Conservation (phyloP, 2,888 invertebrate genomes). For the Platynereis dumerilii region DNA sequence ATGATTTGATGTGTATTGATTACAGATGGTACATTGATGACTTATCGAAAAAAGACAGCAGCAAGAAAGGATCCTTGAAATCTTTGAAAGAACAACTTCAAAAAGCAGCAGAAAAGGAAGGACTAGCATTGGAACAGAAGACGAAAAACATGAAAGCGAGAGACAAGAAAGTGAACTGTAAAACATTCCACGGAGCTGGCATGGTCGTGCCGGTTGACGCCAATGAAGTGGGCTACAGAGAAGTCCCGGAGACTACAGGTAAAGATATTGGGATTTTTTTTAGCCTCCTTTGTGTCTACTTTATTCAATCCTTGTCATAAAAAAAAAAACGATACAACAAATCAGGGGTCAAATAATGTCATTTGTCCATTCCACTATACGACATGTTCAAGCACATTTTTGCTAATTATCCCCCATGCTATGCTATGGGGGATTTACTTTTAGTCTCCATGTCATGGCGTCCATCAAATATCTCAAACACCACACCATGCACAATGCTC, state of each 20-base stretch:
- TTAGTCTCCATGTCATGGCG: too few species aligned
- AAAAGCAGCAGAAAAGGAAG: slow-evolving; percentile 70
- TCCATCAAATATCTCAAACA: too few species aligned
- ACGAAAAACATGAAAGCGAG: slow-evolving; percentile 68
- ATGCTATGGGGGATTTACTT: too few species aligned
- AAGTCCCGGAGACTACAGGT: slow-evolving; percentile 70
- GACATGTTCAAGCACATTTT: too few species aligned
- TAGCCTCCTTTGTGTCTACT: too few species aligned
- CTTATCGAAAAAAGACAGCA: slow-evolving; percentile 38
- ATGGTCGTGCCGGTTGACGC: slow-evolving; percentile 76
- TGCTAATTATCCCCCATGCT: too few species aligned
- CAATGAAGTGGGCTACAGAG: slow-evolving; percentile 84
- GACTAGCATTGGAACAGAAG: slow-evolving; percentile 69
- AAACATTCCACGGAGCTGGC: slow-evolving; percentile 57
- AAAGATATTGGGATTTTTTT: slow-evolving; percentile 12
- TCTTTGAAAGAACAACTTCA: slow-evolving; percentile 72
- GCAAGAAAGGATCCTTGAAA: slow-evolving; percentile 30
- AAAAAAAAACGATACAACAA: too few species aligned
- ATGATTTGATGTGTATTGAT: too few species aligned
- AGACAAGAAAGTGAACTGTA: slow-evolving; percentile 19
- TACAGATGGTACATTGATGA: slow-evolving; percentile 51
- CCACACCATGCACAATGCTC: too few species aligned
- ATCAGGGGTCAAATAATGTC: too few species aligned
- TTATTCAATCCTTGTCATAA: too few species aligned
- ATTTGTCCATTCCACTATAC: too few species aligned